Conservation (phyloP, 2,113 vertebrate genomes). For the Ranitomeya imitator region DNA sequence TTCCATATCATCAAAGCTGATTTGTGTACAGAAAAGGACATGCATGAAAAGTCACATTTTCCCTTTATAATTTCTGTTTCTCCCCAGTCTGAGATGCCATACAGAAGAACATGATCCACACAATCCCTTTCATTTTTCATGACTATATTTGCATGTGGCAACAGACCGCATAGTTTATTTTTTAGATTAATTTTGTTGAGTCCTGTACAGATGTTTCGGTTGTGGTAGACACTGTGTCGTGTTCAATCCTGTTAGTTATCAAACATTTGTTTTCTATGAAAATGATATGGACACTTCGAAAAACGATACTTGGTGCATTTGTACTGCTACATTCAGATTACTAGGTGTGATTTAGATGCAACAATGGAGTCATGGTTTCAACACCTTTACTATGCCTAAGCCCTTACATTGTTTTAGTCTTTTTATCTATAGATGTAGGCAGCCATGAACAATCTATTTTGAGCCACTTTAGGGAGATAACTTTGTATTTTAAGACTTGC, state of each 20-base stretch:
- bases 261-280: conserved; percentile 89
- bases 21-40: conserved; percentile 76
- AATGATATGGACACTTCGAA: conserved; percentile 88
- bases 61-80: conserved; percentile 63
- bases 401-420: conserved; percentile 83
- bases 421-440: conserved; percentile 87
- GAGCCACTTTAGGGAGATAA: conserved; percentile 89
- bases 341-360: conserved; percentile 82
- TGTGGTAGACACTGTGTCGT: conserved; percentile 92
- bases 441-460: conserved; percentile 88
- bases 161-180: conserved; percentile 92
- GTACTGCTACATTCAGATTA: conserved; percentile 87
- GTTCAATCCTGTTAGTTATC: conserved; percentile 90
- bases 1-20: conserved; percentile 86
- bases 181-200: conserved; percentile 93
- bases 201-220: conserved; percentile 88
- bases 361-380: conserved; percentile 84
- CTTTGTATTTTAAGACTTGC: conserved; percentile 82
- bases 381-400: conserved; percentile 87
- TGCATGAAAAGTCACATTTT: conserved; percentile 79
- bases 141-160: conserved; percentile 92
- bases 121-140: conserved; percentile 82
- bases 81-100: conserved; percentile 84
- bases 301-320: conserved; percentile 92
- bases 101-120: conserved; percentile 70